Conservation (phyloP, 2,113 vertebrate species). For the Paracanthobrama guichenoti region DNA sequence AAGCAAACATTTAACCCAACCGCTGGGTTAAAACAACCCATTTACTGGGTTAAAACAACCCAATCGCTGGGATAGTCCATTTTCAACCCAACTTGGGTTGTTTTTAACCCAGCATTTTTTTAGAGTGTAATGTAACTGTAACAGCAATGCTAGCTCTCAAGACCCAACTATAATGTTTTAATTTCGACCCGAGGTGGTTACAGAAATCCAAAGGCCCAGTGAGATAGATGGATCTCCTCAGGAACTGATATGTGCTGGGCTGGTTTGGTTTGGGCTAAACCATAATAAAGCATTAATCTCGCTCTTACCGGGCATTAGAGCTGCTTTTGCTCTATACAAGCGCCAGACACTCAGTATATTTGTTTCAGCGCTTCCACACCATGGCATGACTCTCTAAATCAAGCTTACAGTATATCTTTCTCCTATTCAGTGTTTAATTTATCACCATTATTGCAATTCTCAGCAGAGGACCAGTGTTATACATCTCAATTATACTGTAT, state of each 20-base stretch:
- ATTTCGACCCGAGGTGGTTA: neutral
- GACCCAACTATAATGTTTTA: neutral
- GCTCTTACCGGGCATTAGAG: conserved; percentile 9
- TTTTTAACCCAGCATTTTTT: too few species aligned
- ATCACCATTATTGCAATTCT: conserved; percentile 2
- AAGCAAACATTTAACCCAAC: too few species aligned
- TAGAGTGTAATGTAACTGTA: neutral
- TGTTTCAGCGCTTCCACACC: neutral
- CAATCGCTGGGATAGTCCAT: too few species aligned
- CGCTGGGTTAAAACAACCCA: too few species aligned
- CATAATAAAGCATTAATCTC: conserved; percentile 29
- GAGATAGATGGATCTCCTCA: neutral
- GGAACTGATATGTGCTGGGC: neutral
- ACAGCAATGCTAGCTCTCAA: neutral
- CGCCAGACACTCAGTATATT: neutral
- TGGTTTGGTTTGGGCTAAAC: neutral
- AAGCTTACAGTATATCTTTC: neutral
- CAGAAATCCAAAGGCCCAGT: neutral
- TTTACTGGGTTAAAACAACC: too few species aligned
- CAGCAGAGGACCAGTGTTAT: neutral
- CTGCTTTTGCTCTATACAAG: neutral
- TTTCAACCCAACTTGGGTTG: too few species aligned
- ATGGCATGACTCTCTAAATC: neutral
- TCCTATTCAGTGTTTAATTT: neutral
- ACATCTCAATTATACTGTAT: neutral